phyloP scores from a whole-genome alignment of 2,797 vertebrate species.

The Coranthus polyacanthus region DNA sequence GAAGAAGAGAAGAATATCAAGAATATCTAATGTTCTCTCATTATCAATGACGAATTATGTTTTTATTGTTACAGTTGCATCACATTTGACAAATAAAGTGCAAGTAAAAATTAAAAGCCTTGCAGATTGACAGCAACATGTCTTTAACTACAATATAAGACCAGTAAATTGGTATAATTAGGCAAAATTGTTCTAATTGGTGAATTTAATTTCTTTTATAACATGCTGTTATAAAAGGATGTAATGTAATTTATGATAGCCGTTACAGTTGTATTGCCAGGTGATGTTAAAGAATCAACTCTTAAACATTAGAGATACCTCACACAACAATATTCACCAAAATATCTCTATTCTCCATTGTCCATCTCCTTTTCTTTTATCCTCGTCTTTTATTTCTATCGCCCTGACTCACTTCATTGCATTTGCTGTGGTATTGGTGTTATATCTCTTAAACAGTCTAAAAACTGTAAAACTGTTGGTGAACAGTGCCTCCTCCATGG shows the following conservation, averaged over 20 bases:
- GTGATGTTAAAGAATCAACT: neutral
- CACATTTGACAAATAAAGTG: too few species aligned
- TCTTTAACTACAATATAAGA: neutral
- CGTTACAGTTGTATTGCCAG: neutral
- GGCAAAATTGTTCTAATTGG: neutral
- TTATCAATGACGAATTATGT: neutral
- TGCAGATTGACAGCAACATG: neutral
- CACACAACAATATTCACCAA: neutral
- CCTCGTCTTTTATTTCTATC: too few species aligned
- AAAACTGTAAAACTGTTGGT: neutral
- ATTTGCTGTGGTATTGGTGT: conserved; percentile 1
- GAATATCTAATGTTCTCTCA: neutral
- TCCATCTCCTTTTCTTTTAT: too few species aligned
- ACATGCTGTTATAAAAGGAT: neutral
- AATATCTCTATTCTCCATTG: too few species aligned
- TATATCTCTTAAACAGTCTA: neutral
- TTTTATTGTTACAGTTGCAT: neutral
- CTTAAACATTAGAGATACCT: neutral
- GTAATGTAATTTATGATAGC: neutral
- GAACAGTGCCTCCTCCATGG: neutral
- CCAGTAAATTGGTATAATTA: neutral
- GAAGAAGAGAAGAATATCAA: neutral
- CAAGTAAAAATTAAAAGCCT: neutral
- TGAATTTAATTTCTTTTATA: neutral
- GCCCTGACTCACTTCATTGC: neutral